A percentile compares a stretch with the other conserved stretches of the same genome.
phyloP scores from a whole-genome alignment of 2,797 vertebrate genomes.

The Sebastes matsubarae region DNA sequence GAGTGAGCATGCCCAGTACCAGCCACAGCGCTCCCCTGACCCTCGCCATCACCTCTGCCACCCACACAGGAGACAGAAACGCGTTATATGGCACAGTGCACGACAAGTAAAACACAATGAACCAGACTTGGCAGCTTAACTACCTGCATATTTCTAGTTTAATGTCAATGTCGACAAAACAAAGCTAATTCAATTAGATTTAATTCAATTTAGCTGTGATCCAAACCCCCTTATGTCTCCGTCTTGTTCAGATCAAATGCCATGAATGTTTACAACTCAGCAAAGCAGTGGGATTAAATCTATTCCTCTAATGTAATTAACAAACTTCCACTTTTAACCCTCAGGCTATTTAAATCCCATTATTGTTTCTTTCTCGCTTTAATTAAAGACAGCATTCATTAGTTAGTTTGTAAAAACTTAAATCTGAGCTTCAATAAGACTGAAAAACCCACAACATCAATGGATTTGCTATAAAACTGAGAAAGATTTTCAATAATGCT shows the following conservation, averaged over 20 bases:
- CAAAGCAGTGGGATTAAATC: not conserved
- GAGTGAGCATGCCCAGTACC: slow-evolving; percentile 73
- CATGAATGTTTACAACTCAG: not conserved
- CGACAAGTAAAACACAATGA: not conserved
- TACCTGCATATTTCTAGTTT: not conserved
- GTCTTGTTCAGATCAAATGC: not conserved
- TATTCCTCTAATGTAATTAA: not conserved
- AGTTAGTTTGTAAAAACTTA: not conserved
- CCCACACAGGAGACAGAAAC: slow-evolving; percentile 2
- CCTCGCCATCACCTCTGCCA: slow-evolving; percentile 57
- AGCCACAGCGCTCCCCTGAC: slow-evolving; percentile 66
- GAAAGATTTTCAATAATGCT: not conserved
- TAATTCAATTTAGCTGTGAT: not conserved
- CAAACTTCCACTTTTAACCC: not conserved
- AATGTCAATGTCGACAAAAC: not conserved
- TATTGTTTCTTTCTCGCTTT: not conserved
- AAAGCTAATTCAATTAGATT: not conserved
- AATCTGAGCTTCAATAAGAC: not conserved
- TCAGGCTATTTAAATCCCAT: not conserved
- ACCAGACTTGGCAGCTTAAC: not conserved
- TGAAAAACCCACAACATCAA: not conserved
- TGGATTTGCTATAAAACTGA: not conserved
- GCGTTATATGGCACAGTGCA: not conserved
- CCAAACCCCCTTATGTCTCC: not conserved
- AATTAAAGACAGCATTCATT: not conserved